Evolutionary conservation across 1,140 invertebrate genomes (phyloP).

Genomic region (Helicorthomorpha holstii): DNA sequence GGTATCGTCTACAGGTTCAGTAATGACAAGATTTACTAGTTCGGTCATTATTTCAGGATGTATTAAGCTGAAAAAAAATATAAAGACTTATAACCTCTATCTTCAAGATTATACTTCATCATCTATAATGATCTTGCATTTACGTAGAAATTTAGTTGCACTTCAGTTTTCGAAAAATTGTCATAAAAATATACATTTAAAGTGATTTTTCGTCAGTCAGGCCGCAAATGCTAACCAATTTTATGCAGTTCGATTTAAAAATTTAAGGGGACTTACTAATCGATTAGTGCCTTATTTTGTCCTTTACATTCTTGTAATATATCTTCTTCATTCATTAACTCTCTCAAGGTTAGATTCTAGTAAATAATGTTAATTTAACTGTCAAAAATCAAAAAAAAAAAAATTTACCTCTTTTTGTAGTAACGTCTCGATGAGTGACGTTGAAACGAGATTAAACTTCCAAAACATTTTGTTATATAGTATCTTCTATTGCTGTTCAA

Average conservation of each 20-base stretch:
- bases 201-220: neutral
- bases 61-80: constrained; percentile 43
- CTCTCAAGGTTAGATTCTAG: constrained; percentile 73
- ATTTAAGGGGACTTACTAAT: constrained; percentile 62
- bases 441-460: constrained; percentile 51
- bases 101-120: neutral
- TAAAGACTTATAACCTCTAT: constrained; percentile 1
- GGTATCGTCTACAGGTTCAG: constrained; percentile 55
- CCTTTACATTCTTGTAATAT: constrained; percentile 88
- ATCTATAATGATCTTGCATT: neutral
- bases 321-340: constrained; percentile 84
- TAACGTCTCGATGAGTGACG: constrained; percentile 51
- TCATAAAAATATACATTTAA: neutral
- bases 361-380: constrained; percentile 7
- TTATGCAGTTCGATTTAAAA: too few relatives aligned
- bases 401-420: constrained; percentile 48
- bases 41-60: constrained; percentile 65
- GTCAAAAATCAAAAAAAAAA: constrained; percentile 6
- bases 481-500: too few relatives aligned
- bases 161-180: too few relatives aligned
- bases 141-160: too few relatives aligned
- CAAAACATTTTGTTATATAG: constrained; percentile 76
- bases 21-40: constrained; percentile 65
- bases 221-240: neutral
- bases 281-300: constrained; percentile 76